Percentiles rank a stretch among this genome's conserved stretches.
phyloP scores from a whole-genome alignment of 2,888 invertebrate genomes.

The Abrostola tripartita region DNA sequence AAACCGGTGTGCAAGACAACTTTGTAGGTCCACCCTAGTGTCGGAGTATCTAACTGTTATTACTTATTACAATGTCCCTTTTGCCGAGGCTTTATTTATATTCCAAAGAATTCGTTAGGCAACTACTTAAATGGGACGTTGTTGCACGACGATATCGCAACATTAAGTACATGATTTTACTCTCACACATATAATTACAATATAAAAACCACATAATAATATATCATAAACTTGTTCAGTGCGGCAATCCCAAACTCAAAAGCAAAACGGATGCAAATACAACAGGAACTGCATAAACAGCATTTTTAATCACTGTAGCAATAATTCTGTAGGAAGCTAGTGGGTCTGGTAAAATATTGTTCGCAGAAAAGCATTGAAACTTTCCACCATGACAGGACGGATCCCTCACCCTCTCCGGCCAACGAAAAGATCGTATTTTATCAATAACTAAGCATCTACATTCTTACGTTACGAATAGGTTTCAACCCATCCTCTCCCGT shows the following conservation, averaged over 20 bases:
- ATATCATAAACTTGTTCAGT: not conserved
- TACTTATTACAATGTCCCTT: not conserved
- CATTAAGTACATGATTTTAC: too few relatives aligned
- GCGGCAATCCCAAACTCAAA: not conserved
- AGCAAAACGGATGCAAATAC: constrained; percentile 3
- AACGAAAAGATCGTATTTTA: constrained; percentile 39
- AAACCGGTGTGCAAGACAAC: not conserved
- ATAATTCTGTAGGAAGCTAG: constrained; percentile 18
- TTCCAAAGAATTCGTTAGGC: too few relatives aligned
- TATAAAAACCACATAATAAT: too few relatives aligned
- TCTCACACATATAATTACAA: too few relatives aligned
- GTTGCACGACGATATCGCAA: too few relatives aligned
- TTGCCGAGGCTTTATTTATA: not conserved
- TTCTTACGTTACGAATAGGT: constrained; percentile 10
- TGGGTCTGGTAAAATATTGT: constrained; percentile 21
- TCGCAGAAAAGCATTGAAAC: constrained; percentile 29
- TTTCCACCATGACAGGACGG: constrained; percentile 1
- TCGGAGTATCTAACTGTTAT: not conserved
- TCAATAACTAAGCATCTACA: constrained; percentile 45
- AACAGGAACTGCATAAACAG: not conserved
- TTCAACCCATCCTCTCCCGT: constrained; percentile 13
- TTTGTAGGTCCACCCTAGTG: constrained; percentile 2
- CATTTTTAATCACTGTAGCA: constrained; percentile 6
- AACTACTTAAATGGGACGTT: too few relatives aligned
- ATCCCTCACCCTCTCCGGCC: not conserved